Evolutionary conservation across 2,888 invertebrate species (phyloP).

Genomic region (Mesorhabditis sp.): DNA sequence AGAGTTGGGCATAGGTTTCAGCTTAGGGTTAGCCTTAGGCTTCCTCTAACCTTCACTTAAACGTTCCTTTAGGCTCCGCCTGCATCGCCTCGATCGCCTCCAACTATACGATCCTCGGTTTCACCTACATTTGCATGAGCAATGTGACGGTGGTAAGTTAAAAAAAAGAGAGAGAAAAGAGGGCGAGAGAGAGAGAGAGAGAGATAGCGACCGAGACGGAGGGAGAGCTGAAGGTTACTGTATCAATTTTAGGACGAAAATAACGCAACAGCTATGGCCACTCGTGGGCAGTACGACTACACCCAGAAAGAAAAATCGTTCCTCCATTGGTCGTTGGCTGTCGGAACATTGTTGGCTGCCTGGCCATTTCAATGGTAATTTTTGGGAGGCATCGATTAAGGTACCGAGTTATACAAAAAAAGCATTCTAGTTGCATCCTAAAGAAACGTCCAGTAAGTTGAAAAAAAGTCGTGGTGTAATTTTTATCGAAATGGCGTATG

Average conservation of each 20-base stretch:
- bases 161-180: background rate
- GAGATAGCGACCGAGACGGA: background rate
- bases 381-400: background rate
- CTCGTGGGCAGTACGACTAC: constrained; percentile 20
- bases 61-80: constrained; percentile 26
- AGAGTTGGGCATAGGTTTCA: background rate
- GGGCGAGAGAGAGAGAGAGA: background rate
- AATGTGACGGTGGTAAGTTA: constrained; percentile 10
- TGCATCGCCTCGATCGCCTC: constrained; percentile 47
- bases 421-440: background rate
- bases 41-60: background rate
- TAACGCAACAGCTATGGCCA: constrained; percentile 11
- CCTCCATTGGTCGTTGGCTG: constrained; percentile 43
- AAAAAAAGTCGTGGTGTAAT: too few species aligned
- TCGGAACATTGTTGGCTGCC: constrained; percentile 43
- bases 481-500: too few species aligned
- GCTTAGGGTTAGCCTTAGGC: background rate
- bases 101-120: constrained; percentile 51
- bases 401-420: background rate
- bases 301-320: constrained; percentile 32
- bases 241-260: constrained; percentile 4
- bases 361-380: constrained; percentile 40
- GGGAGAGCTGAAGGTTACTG: background rate
- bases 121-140: constrained; percentile 51
- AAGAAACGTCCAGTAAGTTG: background rate